These are phyloP conservation scores for Crocallis elinguaria DNA, from an alignment of 2,888 invertebrate species.

Conservation along the genomic window DNA sequence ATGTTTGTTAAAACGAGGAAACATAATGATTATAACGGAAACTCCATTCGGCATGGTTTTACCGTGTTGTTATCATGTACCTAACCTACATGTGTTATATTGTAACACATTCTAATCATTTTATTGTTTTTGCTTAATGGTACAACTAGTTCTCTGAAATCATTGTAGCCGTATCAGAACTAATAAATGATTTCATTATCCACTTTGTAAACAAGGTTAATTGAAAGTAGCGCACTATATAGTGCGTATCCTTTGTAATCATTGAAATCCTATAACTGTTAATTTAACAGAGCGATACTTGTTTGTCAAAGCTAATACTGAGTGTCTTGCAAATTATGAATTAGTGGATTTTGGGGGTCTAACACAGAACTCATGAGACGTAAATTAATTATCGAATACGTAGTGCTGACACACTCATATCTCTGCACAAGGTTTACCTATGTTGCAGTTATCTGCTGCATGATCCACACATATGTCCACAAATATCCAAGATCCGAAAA, in stretches of 20 bases:
- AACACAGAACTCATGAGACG: too few relatives aligned
- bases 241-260: conserved; percentile 1
- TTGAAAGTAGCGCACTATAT: conserved; percentile 11
- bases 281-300: too few relatives aligned
- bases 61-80: conserved; percentile 41
- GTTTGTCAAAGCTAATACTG: too few relatives aligned
- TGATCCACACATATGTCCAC: too few relatives aligned
- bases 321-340: too few relatives aligned
- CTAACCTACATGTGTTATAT: conserved; percentile 40
- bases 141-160: conserved; percentile 16
- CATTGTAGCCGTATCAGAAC: conserved; percentile 22
- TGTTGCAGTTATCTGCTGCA: too few relatives aligned
- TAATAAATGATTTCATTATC: conserved; percentile 22
- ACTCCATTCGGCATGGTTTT: conserved; percentile 37
- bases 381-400: too few relatives aligned
- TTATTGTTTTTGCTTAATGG: conserved; percentile 29
- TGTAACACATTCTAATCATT: conserved; percentile 40
- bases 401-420: too few relatives aligned
- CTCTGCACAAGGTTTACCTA: too few relatives aligned
- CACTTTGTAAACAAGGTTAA: conserved; percentile 19
- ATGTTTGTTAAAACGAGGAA: conserved; percentile 35
- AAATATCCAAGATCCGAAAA: too few relatives aligned
- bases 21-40: conserved; percentile 43
- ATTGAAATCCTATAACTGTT: neutral
- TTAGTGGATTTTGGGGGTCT: too few relatives aligned